These are phyloP conservation scores for Gnathonemus echidnorhynchus DNA, from an alignment of 2,113 vertebrate genomes.

Conservation along the genomic window DNA sequence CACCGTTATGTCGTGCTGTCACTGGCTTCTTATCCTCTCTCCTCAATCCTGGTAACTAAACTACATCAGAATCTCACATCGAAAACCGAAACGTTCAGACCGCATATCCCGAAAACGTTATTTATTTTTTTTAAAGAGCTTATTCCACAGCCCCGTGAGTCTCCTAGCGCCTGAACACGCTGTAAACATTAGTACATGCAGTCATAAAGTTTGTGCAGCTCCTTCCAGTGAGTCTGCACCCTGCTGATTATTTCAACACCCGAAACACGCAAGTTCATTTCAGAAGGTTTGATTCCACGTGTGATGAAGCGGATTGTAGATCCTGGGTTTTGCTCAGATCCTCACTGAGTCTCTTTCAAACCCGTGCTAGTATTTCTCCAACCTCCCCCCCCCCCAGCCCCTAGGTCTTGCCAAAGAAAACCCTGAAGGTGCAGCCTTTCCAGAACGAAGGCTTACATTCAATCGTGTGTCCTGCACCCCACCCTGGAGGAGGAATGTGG, in stretches of 20 bases:
- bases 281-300: background rate
- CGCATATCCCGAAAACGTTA: background rate
- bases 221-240: background rate
- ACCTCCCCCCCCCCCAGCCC: background rate
- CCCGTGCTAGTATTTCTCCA: background rate
- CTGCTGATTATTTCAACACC: background rate
- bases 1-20: background rate
- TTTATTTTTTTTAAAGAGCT: background rate
- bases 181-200: background rate
- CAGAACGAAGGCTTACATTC: background rate
- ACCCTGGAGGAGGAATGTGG: slow-evolving; percentile 1
- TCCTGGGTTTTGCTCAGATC: background rate
- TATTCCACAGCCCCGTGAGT: background rate
- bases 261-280: background rate
- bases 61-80: background rate
- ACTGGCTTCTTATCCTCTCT: background rate
- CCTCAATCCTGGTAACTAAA: background rate
- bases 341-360: background rate
- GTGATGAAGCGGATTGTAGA: background rate
- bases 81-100: background rate
- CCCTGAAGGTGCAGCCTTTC: background rate
- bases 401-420: slow-evolving; percentile 1
- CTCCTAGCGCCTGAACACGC: background rate
- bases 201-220: background rate
- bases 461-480: background rate